Percentiles rank a stretch among this genome's conserved stretches.
phyloP scores from a whole-genome alignment of 1,140 invertebrate genomes.

The Gryllus bimaculatus region DNA sequence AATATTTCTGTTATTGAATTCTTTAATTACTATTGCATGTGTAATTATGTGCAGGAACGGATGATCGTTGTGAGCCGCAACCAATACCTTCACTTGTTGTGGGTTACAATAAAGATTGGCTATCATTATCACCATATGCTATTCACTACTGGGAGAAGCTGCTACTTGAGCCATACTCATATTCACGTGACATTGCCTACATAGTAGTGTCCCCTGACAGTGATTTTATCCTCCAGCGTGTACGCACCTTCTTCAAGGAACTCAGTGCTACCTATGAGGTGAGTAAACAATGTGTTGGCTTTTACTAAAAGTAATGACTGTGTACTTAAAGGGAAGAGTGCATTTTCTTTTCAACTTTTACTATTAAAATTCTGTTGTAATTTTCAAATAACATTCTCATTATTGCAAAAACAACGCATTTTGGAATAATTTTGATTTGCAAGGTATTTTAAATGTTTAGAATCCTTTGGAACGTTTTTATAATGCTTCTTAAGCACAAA shows the following conservation, averaged over 20 bases:
- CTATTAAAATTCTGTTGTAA: too few relatives aligned
- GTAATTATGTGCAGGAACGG: slow-evolving; percentile 47
- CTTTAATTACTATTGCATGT: background rate
- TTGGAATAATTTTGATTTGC: too few relatives aligned
- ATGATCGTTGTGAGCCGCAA: slow-evolving; percentile 92
- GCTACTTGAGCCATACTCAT: slow-evolving; percentile 86
- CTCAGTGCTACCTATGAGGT: slow-evolving; percentile 86
- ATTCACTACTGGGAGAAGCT: slow-evolving; percentile 92
- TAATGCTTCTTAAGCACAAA: too few relatives aligned
- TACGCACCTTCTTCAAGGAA: slow-evolving; percentile 84
- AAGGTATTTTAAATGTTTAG: too few relatives aligned
- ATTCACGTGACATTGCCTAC: slow-evolving; percentile 86
- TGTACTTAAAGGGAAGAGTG: too few relatives aligned
- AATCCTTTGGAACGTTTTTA: too few relatives aligned
- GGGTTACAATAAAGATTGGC: slow-evolving; percentile 90
- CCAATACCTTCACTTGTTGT: slow-evolving; percentile 89
- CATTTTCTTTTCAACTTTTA: too few relatives aligned
- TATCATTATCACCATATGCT: slow-evolving; percentile 84
- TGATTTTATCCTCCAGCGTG: slow-evolving; percentile 67
- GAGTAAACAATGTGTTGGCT: slow-evolving; percentile 21
- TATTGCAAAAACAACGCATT: too few relatives aligned
- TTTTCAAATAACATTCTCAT: too few relatives aligned
- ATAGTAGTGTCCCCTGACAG: slow-evolving; percentile 89
- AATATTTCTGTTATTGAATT: too few relatives aligned
- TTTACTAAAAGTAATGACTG: too few relatives aligned